Evolutionary conservation across 2,797 vertebrate species (phyloP).

Genomic region (Lindbergichthys nudifrons): DNA sequence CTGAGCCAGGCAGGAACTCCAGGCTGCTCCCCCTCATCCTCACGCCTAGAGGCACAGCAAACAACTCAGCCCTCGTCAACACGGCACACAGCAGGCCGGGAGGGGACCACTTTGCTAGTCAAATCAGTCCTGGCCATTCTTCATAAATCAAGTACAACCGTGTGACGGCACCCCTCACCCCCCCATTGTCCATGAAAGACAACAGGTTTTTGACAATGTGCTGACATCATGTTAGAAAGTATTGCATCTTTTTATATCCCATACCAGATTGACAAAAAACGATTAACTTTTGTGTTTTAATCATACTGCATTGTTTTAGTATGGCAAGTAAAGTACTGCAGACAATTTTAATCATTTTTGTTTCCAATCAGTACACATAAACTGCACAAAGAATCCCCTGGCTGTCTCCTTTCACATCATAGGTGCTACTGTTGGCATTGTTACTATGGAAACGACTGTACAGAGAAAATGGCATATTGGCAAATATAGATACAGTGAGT

Average conservation of each 20-base stretch:
- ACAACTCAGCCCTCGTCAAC: conserved; percentile 72
- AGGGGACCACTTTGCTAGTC: conserved; percentile 74
- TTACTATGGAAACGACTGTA: conserved; percentile 75
- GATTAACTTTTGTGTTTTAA: not conserved
- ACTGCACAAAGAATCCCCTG: conserved; percentile 47
- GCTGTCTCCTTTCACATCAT: conserved; percentile 53
- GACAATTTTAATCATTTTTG: conserved; percentile 23
- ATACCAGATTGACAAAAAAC: not conserved
- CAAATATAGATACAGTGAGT: conserved; percentile 55
- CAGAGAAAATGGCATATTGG: conserved; percentile 51
- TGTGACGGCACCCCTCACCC: conserved; percentile 34
- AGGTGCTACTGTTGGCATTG: conserved; percentile 65
- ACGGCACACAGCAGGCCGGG: conserved; percentile 62
- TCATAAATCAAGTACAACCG: conserved; percentile 68
- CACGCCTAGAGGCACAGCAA: conserved; percentile 75
- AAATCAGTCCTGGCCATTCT: conserved; percentile 70
- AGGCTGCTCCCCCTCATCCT: conserved; percentile 76
- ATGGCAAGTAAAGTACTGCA: not conserved
- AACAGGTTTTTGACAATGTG: conserved; percentile 36
- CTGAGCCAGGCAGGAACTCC: conserved; percentile 80
- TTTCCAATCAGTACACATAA: conserved; percentile 39
- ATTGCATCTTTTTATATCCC: conserved; percentile 4
- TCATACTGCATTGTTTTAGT: not conserved
- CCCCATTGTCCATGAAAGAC: conserved; percentile 28
- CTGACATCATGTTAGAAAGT: not conserved